Conservation (phyloP, 2,888 invertebrate species). For the Plagodis pulveraria region DNA sequence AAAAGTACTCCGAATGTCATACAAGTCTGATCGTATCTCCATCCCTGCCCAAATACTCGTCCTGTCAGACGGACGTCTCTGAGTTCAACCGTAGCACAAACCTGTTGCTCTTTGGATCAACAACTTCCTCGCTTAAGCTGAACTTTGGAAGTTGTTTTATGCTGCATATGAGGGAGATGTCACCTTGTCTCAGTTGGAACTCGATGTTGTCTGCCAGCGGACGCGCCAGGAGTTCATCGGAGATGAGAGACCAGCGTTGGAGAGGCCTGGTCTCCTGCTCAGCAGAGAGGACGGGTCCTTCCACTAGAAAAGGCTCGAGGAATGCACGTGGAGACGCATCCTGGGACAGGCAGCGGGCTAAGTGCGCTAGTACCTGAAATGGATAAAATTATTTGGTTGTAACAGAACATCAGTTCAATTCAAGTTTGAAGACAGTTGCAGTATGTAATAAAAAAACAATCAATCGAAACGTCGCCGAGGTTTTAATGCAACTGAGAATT, state of each 20-base stretch:
- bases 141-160: conserved; percentile 96
- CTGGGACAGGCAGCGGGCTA: conserved; percentile 96
- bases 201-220: conserved; percentile 92
- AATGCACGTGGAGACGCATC: conserved; percentile 98
- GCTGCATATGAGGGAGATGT: conserved; percentile 95
- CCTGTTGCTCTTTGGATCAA: conserved; percentile 97
- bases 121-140: conserved; percentile 97
- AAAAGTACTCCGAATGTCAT: conserved; percentile 54
- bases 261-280: conserved; percentile 92
- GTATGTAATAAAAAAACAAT: not conserved
- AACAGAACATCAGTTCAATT: not conserved
- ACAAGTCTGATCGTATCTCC: conserved; percentile 63
- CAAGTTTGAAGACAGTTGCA: not conserved
- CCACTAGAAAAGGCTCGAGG: conserved; percentile 95
- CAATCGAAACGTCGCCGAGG: too few relatives aligned
- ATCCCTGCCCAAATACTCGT: conserved; percentile 48
- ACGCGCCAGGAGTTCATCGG: conserved; percentile 95
- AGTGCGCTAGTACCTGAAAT: conserved; percentile 89
- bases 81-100: conserved; percentile 97
- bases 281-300: conserved; percentile 93
- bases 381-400: conserved; percentile 4
- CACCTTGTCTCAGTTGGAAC: conserved; percentile 97
- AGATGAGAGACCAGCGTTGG: conserved; percentile 98
- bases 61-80: conserved; percentile 97
- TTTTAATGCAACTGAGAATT: too few relatives aligned